Percentiles rank a stretch among this genome's conserved stretches.
Evolutionary conservation across 2,797 vertebrate genomes (phyloP).

Genomic region (Capromys pilorides): DNA sequence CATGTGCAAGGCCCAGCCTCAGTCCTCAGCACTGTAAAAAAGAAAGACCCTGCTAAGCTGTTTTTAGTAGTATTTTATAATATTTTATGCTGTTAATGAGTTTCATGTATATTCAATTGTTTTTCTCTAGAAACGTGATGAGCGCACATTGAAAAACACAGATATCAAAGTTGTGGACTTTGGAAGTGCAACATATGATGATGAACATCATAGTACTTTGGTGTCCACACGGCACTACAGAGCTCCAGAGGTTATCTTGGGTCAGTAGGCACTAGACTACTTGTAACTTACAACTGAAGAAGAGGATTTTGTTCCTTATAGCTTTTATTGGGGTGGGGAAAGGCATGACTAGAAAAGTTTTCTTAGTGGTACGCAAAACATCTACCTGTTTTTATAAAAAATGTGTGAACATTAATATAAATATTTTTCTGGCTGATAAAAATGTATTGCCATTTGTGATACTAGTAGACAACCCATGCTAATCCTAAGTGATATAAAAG

Average conservation of each 20-base stretch:
- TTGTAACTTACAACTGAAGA: background rate
- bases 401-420: background rate
- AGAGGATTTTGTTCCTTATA: background rate
- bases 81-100: conserved; percentile 15
- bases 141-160: conserved; percentile 93
- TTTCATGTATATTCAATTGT: background rate
- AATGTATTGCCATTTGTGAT: background rate
- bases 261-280: conserved; percentile 83
- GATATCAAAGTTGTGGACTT: conserved; percentile 97
- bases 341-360: background rate
- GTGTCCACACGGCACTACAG: conserved; percentile 98
- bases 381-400: conserved; percentile 40
- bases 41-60: background rate
- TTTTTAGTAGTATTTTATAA: conserved; percentile 30
- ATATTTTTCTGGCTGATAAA: conserved; percentile 45
- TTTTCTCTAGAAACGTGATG: conserved; percentile 92
- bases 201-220: conserved; percentile 97
- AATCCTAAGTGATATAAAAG: background rate
- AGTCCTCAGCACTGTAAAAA: background rate
- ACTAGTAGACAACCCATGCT: background rate
- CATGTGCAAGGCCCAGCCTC: background rate
- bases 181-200: conserved; percentile 97
- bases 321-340: background rate
- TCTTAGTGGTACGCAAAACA: background rate
- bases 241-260: conserved; percentile 98